phyloP scores from a whole-genome alignment of 1,140 invertebrate species.

The Gryon sp. region DNA sequence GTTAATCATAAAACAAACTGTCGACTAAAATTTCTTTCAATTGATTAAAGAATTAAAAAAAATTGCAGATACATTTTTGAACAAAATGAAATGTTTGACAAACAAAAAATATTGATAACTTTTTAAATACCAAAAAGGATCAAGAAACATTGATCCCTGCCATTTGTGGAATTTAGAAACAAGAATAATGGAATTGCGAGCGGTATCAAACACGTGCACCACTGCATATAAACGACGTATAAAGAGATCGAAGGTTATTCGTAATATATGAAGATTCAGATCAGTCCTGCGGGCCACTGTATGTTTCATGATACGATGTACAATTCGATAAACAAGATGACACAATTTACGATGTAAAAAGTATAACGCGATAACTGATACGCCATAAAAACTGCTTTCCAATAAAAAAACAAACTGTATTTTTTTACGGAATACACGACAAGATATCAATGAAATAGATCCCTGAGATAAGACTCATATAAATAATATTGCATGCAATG shows the following conservation, averaged over 20 bases:
- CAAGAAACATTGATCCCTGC: constrained; percentile 17
- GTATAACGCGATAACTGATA: constrained; percentile 11
- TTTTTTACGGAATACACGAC: too few relatives aligned
- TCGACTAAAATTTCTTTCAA: too few relatives aligned
- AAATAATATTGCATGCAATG: too few relatives aligned
- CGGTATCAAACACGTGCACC: constrained; percentile 14
- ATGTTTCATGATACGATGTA: constrained; percentile 14
- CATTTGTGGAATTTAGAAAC: constrained; percentile 3
- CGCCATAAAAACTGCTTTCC: constrained; percentile 15
- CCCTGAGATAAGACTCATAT: too few relatives aligned
- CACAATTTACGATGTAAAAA: neutral
- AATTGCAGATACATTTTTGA: too few relatives aligned
- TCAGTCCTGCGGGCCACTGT: constrained; percentile 14
- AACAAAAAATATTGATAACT: too few relatives aligned
- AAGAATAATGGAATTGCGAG: constrained; percentile 17
- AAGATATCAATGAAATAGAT: too few relatives aligned
- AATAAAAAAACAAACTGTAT: too few relatives aligned
- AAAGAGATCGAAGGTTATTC: constrained; percentile 34
- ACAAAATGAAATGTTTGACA: too few relatives aligned
- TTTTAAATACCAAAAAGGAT: too few relatives aligned
- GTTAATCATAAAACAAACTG: too few relatives aligned
- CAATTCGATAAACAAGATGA: constrained; percentile 30
- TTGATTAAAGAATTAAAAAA: too few relatives aligned
- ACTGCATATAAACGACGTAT: constrained; percentile 33
- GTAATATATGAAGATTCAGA: constrained; percentile 42